phyloP scores from a whole-genome alignment of 1,140 invertebrate species.

The Akabosia matsudoensis region DNA sequence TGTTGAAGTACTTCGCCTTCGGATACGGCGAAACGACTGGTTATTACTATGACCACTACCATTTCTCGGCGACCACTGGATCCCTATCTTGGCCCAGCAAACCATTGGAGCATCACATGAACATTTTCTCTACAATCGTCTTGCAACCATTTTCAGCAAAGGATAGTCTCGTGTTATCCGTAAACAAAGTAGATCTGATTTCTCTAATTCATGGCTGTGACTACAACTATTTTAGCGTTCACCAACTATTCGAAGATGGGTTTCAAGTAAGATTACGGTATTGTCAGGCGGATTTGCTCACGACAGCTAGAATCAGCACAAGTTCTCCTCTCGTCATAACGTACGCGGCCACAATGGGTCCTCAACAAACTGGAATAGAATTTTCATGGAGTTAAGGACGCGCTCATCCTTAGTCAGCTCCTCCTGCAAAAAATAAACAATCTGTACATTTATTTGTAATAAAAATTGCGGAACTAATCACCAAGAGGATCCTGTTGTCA shows the following conservation, averaged over 20 bases:
- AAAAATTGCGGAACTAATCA: no score
- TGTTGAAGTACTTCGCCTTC: conserved; percentile 28
- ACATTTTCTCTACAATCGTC: neutral
- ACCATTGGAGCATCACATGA: neutral
- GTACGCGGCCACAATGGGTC: conserved; percentile 15
- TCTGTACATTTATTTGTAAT: no score
- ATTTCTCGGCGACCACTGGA: neutral
- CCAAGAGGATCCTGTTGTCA: no score
- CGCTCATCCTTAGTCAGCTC: neutral
- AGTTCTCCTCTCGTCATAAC: conserved; percentile 31
- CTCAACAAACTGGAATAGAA: conserved; percentile 24
- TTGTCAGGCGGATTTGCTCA: conserved; percentile 20
- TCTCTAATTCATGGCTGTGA: conserved; percentile 19
- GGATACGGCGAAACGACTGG: conserved; percentile 25
- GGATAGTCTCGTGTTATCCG: neutral
- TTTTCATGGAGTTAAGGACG: conserved; percentile 27
- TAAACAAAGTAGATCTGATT: conserved; percentile 13
- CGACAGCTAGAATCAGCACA: conserved; percentile 21
- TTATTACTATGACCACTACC: neutral
- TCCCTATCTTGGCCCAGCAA: neutral
- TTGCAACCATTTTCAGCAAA: no score
- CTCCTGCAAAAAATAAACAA: no score
- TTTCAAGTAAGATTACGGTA: conserved; percentile 28
- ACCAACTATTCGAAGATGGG: conserved; percentile 26
- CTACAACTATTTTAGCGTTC: conserved; percentile 31